Conservation (phyloP, 2,888 invertebrate genomes). For the Panzeria rudis region DNA sequence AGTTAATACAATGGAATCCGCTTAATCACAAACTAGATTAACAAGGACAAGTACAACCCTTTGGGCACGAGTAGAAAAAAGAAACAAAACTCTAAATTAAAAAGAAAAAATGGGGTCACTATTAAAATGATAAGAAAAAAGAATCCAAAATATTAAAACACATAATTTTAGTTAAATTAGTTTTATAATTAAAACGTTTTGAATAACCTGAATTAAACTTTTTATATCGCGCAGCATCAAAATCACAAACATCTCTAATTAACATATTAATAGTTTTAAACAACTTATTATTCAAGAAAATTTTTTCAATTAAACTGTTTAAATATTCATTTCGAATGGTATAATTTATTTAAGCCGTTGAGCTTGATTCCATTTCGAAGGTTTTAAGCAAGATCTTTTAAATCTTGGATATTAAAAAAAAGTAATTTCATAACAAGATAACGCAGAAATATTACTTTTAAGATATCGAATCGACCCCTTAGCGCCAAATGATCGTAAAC, state of each 20-base stretch:
- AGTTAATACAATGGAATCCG: background rate
- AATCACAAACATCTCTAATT: too few relatives aligned
- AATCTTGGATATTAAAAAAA: too few relatives aligned
- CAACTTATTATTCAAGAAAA: too few relatives aligned
- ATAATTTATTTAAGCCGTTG: background rate
- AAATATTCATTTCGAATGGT: background rate
- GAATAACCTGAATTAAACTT: background rate
- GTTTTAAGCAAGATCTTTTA: too few relatives aligned
- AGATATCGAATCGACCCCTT: too few relatives aligned
- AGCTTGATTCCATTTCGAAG: background rate
- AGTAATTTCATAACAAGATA: too few relatives aligned
- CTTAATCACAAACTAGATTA: background rate
- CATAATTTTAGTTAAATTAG: background rate
- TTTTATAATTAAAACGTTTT: background rate
- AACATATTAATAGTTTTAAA: too few relatives aligned
- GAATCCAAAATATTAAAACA: too few relatives aligned
- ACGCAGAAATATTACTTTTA: too few relatives aligned
- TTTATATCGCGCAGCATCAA: too few relatives aligned
- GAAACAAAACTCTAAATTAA: background rate
- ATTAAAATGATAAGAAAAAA: background rate
- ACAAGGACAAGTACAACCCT: slow-evolving; percentile 9
- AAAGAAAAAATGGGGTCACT: slow-evolving; percentile 21
- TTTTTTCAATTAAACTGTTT: background rate
- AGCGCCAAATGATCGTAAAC: too few relatives aligned
- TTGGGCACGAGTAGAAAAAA: background rate